Conservation (phyloP, 2,113 vertebrate genomes). For the Lophotis ruficrista region DNA sequence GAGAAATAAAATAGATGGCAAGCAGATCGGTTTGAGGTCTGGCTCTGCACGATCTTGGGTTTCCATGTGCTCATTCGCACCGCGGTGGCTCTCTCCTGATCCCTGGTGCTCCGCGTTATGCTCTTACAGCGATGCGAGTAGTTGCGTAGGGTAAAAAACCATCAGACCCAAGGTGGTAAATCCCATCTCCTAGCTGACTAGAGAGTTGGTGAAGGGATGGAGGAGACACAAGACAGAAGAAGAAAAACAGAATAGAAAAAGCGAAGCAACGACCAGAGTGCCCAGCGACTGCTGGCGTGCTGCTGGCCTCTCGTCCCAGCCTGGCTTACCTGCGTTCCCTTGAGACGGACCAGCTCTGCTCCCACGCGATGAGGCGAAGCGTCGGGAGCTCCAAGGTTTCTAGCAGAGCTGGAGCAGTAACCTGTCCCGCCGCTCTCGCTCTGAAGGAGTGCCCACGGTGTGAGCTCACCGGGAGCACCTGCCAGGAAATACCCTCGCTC, state of each 20-base stretch:
- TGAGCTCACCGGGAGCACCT: neutral
- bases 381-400: neutral
- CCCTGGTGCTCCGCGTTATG: neutral
- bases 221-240: neutral
- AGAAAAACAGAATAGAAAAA: neutral
- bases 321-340: slow-evolving; percentile 43
- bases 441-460: neutral
- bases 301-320: neutral
- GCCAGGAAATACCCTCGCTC: neutral
- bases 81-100: neutral
- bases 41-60: neutral
- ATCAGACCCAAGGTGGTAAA: neutral
- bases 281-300: neutral
- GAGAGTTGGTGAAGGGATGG: neutral
- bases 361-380: neutral
- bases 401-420: slow-evolving; percentile 9
- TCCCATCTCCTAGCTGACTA: neutral
- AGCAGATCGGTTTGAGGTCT: neutral
- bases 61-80: neutral
- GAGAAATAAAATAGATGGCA: neutral
- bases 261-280: neutral
- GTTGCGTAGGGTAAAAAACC: neutral
- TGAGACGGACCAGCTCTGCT: neutral
- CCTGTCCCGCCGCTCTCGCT: neutral
- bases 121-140: neutral